phyloP scores from a whole-genome alignment of 2,888 invertebrate genomes.

The Merodon equestris region DNA sequence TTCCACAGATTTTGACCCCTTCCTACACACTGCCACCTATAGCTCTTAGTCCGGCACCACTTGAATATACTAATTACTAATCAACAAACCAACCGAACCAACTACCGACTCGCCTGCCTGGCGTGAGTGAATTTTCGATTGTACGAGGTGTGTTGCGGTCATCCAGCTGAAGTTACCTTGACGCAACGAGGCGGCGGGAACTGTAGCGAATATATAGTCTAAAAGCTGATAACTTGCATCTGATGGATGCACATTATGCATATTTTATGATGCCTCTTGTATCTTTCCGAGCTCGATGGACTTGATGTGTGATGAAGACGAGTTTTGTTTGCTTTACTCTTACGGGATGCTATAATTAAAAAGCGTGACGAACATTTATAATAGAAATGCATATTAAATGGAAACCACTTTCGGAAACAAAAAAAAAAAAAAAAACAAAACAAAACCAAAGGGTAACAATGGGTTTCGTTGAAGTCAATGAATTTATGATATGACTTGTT shows the following conservation, averaged over 20 bases:
- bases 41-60: slow-evolving; percentile 11
- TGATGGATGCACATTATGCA: slow-evolving; percentile 27
- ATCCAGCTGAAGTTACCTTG: slow-evolving; percentile 62
- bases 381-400: slow-evolving; percentile 16
- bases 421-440: too few relatives aligned
- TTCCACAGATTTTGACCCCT: slow-evolving; percentile 59
- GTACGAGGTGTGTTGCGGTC: slow-evolving; percentile 50
- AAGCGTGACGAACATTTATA: slow-evolving; percentile 61
- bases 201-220: slow-evolving; percentile 7
- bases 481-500: too few relatives aligned
- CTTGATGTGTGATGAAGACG: neutral
- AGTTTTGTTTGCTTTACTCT: slow-evolving; percentile 17
- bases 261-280: slow-evolving; percentile 33
- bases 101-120: slow-evolving; percentile 1
- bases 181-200: slow-evolving; percentile 60
- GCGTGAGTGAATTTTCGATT: slow-evolving; percentile 58
- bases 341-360: slow-evolving; percentile 34
- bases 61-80: slow-evolving; percentile 60
- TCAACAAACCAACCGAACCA: slow-evolving; percentile 41
- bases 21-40: slow-evolving; percentile 13
- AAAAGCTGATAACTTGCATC: slow-evolving; percentile 28
- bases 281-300: slow-evolving; percentile 5
- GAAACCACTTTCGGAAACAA: too few relatives aligned
- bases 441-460: too few relatives aligned
- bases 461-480: too few relatives aligned